These are phyloP conservation scores for Platypus cylindrus DNA, from an alignment of 2,888 invertebrate species.

Conservation along the genomic window DNA sequence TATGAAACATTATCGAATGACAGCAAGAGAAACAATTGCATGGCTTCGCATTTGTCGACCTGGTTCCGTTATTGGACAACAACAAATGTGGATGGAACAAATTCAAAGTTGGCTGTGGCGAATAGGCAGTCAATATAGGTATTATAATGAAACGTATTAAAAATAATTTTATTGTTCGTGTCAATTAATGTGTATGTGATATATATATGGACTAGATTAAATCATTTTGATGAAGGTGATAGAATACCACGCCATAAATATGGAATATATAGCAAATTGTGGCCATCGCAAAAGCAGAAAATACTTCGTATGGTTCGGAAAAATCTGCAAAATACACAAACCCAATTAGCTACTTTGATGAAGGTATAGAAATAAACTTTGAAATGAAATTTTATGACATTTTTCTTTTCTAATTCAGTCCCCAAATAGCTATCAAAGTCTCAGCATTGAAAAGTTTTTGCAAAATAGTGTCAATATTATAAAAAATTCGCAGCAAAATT, in stretches of 20 bases:
- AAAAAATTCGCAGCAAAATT: too few species aligned
- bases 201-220: slow-evolving; percentile 19
- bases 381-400: too few species aligned
- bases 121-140: slow-evolving; percentile 46
- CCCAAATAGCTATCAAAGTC: too few species aligned
- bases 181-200: neutral
- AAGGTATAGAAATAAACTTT: too few species aligned
- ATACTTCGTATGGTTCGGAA: slow-evolving; percentile 19
- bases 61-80: slow-evolving; percentile 78
- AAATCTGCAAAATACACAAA: slow-evolving; percentile 14
- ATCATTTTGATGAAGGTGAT: slow-evolving; percentile 34
- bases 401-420: too few species aligned
- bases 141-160: slow-evolving; percentile 12
- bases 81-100: slow-evolving; percentile 60
- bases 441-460: too few species aligned
- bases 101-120: slow-evolving; percentile 36
- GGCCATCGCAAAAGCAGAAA: slow-evolving; percentile 26
- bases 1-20: slow-evolving; percentile 71
- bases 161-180: neutral
- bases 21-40: slow-evolving; percentile 71
- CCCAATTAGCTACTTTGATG: slow-evolving; percentile 13
- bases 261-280: slow-evolving; percentile 37
- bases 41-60: slow-evolving; percentile 84
- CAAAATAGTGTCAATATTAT: too few species aligned
- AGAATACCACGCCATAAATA: slow-evolving; percentile 35